These are phyloP conservation scores for Brachyalestes nurse DNA, from an alignment of 2,797 vertebrate species.

Conservation along the genomic window DNA sequence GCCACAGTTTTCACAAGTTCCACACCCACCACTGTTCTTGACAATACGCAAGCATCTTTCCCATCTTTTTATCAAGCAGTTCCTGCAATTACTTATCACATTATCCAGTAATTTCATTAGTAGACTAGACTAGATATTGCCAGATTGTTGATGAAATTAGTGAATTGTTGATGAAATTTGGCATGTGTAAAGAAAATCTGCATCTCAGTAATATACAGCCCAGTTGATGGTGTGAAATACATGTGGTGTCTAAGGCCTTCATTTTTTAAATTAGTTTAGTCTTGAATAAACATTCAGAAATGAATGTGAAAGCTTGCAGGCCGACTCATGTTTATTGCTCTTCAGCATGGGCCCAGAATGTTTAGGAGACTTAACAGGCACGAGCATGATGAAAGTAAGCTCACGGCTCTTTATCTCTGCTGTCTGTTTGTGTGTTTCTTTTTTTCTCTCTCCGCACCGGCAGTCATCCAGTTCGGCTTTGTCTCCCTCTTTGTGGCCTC, in stretches of 20 bases:
- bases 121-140: too few relatives aligned
- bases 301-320: background rate
- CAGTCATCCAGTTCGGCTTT: conserved; percentile 98
- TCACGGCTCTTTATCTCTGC: background rate
- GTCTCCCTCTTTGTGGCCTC: conserved; percentile 98
- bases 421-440: conserved; percentile 32
- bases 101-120: background rate
- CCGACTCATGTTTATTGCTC: conserved; percentile 17
- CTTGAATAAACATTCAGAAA: background rate
- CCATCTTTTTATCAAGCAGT: too few relatives aligned
- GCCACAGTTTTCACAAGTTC: too few relatives aligned
- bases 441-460: background rate
- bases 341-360: background rate
- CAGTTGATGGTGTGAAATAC: background rate
- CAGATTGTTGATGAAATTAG: background rate
- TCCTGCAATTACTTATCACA: too few relatives aligned
- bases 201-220: conserved; percentile 2
- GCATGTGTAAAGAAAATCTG: background rate
- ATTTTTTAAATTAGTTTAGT: conserved; percentile 8
- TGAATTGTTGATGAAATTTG: background rate
- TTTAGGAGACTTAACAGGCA: background rate
- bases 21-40: too few relatives aligned
- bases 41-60: too few relatives aligned
- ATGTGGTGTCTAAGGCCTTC: background rate
- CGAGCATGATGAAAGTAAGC: conserved; percentile 5